phyloP scores from a whole-genome alignment of 2,888 invertebrate genomes.

The Luperina testacea region DNA sequence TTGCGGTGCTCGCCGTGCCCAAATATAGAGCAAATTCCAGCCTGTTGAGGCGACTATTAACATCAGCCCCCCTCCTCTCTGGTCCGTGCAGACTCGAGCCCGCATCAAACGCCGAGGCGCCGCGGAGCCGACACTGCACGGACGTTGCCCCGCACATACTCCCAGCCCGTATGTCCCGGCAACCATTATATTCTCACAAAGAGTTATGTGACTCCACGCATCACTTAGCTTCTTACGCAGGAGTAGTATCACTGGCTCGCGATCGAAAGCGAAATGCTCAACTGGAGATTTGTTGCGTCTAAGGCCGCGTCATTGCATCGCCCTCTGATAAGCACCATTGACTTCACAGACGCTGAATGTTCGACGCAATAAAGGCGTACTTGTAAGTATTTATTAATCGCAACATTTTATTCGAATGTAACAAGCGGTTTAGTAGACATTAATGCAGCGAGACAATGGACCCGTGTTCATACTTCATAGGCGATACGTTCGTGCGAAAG shows the following conservation, averaged over 20 bases:
- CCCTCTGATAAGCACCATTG: slow-evolving; percentile 44
- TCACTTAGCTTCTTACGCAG: slow-evolving; percentile 3
- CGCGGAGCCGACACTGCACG: slow-evolving; percentile 52
- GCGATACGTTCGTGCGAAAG: slow-evolving; percentile 57
- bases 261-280: slow-evolving; percentile 25
- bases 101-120: slow-evolving; percentile 50
- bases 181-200: slow-evolving; percentile 22
- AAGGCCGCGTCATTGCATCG: slow-evolving; percentile 34
- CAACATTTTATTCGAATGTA: slow-evolving; percentile 53
- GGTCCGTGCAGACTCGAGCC: slow-evolving; percentile 39
- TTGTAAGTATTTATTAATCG: slow-evolving; percentile 58
- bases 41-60: slow-evolving; percentile 65
- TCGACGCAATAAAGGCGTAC: slow-evolving; percentile 54
- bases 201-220: slow-evolving; percentile 32
- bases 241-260: background rate
- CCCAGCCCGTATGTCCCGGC: slow-evolving; percentile 42
- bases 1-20: slow-evolving; percentile 65
- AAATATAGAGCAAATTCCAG: slow-evolving; percentile 78
- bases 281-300: slow-evolving; percentile 25
- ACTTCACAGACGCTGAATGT: slow-evolving; percentile 43
- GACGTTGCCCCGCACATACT: slow-evolving; percentile 52
- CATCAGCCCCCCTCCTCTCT: slow-evolving; percentile 50
- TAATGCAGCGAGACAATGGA: slow-evolving; percentile 57
- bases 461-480: slow-evolving; percentile 42
- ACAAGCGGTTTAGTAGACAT: slow-evolving; percentile 47